A percentile compares a stretch with the other conserved stretches of the same genome.
phyloP scores from a whole-genome alignment of 2,888 invertebrate species.

The Hemaris fuciformis region DNA sequence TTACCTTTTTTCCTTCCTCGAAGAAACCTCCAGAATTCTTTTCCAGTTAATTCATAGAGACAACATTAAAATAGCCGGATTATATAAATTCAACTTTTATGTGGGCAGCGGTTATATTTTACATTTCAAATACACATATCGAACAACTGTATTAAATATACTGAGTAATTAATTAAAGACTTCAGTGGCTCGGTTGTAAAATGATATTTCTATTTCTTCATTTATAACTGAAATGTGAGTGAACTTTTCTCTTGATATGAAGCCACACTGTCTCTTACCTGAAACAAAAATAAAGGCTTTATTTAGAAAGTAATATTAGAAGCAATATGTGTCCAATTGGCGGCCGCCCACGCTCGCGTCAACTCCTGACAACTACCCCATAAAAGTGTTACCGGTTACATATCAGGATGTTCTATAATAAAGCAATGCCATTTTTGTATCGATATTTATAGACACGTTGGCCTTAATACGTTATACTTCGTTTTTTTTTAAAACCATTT shows the following conservation, averaged over 20 bases:
- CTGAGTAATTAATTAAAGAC: no score
- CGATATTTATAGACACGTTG: background rate
- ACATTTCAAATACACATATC: no score
- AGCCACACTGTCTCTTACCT: constrained; percentile 5
- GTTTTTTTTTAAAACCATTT: background rate
- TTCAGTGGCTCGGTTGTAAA: no score
- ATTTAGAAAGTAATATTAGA: background rate
- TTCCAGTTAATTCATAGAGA: no score
- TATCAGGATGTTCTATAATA: background rate
- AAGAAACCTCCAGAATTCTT: background rate
- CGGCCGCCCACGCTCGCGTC: constrained; percentile 9
- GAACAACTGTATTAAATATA: no score
- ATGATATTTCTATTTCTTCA: background rate
- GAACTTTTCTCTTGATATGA: background rate
- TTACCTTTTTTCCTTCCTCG: background rate
- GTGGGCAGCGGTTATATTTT: no score
- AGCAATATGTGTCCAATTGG: background rate
- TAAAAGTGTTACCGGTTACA: background rate
- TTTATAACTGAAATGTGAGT: background rate
- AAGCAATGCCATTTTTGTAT: background rate
- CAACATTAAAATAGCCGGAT: no score
- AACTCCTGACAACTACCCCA: background rate
- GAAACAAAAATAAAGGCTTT: background rate
- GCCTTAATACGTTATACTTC: background rate
- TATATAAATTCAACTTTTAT: no score